Evolutionary conservation across 2,113 vertebrate genomes (phyloP).

Genomic region (Hemibagrus wyckioides): DNA sequence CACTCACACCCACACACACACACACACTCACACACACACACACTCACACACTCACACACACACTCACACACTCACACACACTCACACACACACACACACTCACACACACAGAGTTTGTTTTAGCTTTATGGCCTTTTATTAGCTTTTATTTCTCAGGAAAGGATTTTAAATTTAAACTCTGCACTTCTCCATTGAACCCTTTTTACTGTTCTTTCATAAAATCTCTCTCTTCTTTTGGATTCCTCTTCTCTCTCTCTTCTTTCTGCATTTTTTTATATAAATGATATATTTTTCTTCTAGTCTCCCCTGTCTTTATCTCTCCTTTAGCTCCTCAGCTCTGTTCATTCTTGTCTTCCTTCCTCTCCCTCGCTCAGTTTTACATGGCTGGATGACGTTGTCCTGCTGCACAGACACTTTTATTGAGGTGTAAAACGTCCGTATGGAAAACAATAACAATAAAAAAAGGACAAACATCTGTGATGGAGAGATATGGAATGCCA

Average conservation of each 20-base stretch:
- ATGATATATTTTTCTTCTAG: neutral
- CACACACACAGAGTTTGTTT: neutral
- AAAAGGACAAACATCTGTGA: neutral
- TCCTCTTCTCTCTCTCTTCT: neutral
- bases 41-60: neutral
- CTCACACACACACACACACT: neutral
- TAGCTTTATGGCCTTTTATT: neutral
- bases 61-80: neutral
- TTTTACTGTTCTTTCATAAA: neutral
- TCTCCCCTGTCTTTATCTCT: neutral
- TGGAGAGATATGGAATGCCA: neutral
- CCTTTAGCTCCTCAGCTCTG: neutral
- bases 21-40: no score
- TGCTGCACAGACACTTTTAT: conserved; percentile 30
- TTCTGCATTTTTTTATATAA: neutral
- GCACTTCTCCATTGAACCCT: neutral
- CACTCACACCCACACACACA: no score
- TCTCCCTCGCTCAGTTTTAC: neutral
- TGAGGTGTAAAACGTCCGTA: neutral
- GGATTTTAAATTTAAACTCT: neutral
- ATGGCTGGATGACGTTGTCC: neutral
- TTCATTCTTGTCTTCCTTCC: neutral
- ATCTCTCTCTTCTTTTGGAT: neutral
- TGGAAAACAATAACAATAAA: conserved; percentile 2
- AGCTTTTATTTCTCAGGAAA: no score